Evolutionary conservation across 2,113 vertebrate genomes (phyloP).

Genomic region (Archocentrus centrarchus): DNA sequence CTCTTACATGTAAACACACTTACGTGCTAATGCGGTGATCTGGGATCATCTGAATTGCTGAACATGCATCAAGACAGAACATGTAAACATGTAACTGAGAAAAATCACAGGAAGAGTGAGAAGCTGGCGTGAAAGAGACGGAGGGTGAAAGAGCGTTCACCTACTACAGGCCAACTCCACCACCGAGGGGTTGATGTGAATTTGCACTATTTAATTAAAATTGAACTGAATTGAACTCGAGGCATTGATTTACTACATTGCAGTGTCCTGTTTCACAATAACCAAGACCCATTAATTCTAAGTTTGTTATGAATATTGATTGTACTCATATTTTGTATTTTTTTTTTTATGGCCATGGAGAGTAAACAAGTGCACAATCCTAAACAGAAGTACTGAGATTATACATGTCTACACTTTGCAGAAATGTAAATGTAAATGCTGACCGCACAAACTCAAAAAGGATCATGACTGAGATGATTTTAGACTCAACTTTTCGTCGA

Average conservation of each 20-base stretch:
- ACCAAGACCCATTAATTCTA: neutral
- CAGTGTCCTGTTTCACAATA: neutral
- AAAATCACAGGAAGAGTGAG: neutral
- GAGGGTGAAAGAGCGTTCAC: rapidly evolving
- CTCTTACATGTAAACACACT: too few relatives aligned
- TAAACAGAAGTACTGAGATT: neutral
- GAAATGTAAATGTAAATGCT: neutral
- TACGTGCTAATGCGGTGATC: too few relatives aligned
- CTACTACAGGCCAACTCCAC: neutral
- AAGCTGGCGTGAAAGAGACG: neutral
- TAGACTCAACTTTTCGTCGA: neutral
- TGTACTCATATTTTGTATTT: neutral
- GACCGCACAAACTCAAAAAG: neutral
- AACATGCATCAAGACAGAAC: too few relatives aligned
- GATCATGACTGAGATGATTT: neutral
- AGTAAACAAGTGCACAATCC: neutral
- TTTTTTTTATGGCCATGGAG: rapidly evolving
- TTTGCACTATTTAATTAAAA: neutral
- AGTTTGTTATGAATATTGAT: neutral
- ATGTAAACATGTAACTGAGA: too few relatives aligned
- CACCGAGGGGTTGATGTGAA: neutral
- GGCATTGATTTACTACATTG: neutral
- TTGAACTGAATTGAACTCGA: neutral
- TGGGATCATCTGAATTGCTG: neutral
- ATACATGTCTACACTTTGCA: neutral